Evolutionary conservation across 2,797 vertebrate genomes (phyloP).

Genomic region (Alfaro cultratus): DNA sequence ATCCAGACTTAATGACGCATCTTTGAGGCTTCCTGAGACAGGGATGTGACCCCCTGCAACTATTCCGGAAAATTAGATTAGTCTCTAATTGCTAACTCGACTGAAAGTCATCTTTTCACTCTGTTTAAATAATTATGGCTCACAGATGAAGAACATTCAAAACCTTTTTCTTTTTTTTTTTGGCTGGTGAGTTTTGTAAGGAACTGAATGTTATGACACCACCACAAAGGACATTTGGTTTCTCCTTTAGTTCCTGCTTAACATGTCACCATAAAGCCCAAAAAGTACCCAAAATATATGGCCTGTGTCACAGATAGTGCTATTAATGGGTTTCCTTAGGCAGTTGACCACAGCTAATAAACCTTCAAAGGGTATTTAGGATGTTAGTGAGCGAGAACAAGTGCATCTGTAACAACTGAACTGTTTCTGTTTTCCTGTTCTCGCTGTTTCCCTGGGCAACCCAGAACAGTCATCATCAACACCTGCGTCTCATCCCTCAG

Average conservation of each 20-base stretch:
- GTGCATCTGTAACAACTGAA: not conserved
- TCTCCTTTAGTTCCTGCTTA: not conserved
- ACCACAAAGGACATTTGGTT: not conserved
- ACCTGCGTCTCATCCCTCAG: not conserved
- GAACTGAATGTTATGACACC: too few species aligned
- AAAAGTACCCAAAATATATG: not conserved
- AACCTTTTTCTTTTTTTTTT: not conserved
- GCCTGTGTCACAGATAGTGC: not conserved
- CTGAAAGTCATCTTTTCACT: conserved; percentile 7
- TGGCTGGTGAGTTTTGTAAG: not conserved
- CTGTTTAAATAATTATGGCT: conserved; percentile 3
- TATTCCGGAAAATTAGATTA: conserved; percentile 22
- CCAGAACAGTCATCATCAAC: not conserved
- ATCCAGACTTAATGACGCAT: conserved; percentile 41
- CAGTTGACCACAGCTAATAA: not conserved
- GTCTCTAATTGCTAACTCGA: not conserved
- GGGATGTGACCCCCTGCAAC: conserved; percentile 22
- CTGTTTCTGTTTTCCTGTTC: not conserved
- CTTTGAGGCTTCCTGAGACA: conserved; percentile 36
- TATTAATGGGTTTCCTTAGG: not conserved
- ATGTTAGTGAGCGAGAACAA: not conserved
- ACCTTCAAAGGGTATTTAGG: not conserved
- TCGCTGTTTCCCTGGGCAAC: not conserved
- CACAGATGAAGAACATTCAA: not conserved
- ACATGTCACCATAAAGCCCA: not conserved